Evolutionary conservation across 2,797 vertebrate genomes (phyloP).

Genomic region (Alca torda): DNA sequence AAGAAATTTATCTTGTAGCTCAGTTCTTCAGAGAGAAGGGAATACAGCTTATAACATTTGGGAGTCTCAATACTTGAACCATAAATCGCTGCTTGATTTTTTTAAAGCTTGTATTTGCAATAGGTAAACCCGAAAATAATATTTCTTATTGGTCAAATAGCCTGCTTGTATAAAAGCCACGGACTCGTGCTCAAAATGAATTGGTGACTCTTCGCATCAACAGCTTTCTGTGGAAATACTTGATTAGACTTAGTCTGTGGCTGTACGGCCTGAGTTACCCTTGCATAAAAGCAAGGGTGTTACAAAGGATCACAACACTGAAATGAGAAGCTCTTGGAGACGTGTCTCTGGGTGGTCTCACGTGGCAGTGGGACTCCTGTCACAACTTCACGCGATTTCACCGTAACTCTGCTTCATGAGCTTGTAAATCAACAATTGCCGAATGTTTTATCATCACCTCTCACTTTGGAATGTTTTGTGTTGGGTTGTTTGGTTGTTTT

Average conservation of each 20-base stretch:
- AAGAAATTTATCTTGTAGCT: background rate
- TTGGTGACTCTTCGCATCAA: background rate
- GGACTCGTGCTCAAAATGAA: background rate
- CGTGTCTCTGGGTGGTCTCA: background rate
- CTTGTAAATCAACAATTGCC: background rate
- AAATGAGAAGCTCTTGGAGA: background rate
- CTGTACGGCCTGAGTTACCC: background rate
- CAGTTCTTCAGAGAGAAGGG: background rate
- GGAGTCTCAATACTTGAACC: background rate
- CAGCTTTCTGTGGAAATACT: background rate
- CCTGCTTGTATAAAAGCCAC: background rate
- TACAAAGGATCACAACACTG: background rate
- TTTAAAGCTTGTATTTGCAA: background rate
- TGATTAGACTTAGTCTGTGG: background rate
- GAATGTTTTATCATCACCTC: background rate
- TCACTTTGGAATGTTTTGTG: background rate
- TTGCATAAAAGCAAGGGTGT: background rate
- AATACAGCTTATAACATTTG: background rate
- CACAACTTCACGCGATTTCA: background rate
- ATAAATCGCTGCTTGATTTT: background rate
- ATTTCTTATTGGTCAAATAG: background rate
- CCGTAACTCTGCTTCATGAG: background rate
- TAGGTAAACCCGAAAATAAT: background rate
- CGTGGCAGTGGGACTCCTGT: rapidly evolving
- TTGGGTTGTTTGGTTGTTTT: background rate